Percentiles rank a stretch among this genome's conserved stretches.
phyloP scores from a whole-genome alignment of 2,888 invertebrate species.

The Pyrocoelia pectoralis region DNA sequence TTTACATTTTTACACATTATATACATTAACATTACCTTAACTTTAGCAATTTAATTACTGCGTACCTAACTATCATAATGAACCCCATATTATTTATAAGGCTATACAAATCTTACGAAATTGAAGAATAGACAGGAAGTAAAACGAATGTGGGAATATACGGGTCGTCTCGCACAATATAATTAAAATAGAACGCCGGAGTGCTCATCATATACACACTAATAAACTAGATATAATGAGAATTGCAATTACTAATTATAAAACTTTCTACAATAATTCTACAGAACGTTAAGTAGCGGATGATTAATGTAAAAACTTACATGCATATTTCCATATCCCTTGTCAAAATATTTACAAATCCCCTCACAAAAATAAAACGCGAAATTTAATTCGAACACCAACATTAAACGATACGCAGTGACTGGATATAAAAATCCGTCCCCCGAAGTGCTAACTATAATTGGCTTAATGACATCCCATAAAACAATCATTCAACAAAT shows the following conservation, averaged over 20 bases:
- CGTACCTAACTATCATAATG: no score
- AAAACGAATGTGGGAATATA: slow-evolving; percentile 2
- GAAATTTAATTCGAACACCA: neutral
- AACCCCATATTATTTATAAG: no score
- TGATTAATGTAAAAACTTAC: slow-evolving; percentile 43
- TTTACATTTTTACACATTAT: no score
- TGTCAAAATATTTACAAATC: slow-evolving; percentile 7
- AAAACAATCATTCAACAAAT: slow-evolving; percentile 12
- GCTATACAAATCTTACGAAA: slow-evolving; percentile 10
- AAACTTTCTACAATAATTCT: neutral
- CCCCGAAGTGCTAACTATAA: neutral
- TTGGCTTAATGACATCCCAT: neutral
- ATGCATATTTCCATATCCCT: slow-evolving; percentile 54
- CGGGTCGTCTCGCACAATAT: neutral
- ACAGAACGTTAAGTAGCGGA: neutral
- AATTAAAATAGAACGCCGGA: neutral
- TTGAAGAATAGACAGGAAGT: slow-evolving; percentile 22
- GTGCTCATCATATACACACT: neutral
- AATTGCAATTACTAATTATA: neutral
- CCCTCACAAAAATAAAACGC: slow-evolving; percentile 12
- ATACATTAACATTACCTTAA: no score
- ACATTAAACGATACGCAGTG: neutral
- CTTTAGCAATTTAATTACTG: no score
- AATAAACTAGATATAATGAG: neutral
- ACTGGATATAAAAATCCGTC: neutral